phyloP scores from a whole-genome alignment of 1,140 invertebrate genomes.

The Pissodes strobi region DNA sequence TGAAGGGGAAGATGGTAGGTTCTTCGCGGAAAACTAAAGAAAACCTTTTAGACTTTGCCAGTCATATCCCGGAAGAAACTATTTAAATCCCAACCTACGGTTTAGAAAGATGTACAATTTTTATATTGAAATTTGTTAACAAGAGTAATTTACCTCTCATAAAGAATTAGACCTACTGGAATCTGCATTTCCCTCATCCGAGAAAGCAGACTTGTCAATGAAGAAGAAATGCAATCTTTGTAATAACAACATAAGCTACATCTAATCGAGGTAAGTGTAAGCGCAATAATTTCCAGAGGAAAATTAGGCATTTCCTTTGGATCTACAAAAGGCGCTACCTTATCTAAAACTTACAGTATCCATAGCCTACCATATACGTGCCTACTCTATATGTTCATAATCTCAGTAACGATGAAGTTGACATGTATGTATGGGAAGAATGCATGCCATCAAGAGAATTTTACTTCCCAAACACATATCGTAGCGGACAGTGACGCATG shows the following conservation, averaged over 20 bases:
- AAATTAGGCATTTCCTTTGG: neutral
- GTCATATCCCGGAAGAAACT: too few species aligned
- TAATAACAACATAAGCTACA: neutral
- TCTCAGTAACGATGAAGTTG: conserved; percentile 1
- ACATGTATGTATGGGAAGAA: conserved; percentile 23
- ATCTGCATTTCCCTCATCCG: conserved; percentile 6
- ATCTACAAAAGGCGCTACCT: conserved; percentile 24
- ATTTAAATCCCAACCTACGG: too few species aligned
- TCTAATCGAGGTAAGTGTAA: neutral
- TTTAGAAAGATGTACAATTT: too few species aligned
- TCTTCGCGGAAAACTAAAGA: too few species aligned
- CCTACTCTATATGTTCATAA: conserved; percentile 23
- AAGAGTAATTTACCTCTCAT: neutral
- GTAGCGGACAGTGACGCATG: conserved; percentile 15
- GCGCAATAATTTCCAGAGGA: too few species aligned
- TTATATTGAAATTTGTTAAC: too few species aligned
- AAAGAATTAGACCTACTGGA: conserved; percentile 1
- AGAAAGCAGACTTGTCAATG: conserved; percentile 1
- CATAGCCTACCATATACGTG: conserved; percentile 21
- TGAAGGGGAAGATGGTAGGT: too few species aligned
- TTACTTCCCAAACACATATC: neutral
- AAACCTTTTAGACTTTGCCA: too few species aligned
- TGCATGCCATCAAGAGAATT: conserved; percentile 12
- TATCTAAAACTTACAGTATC: conserved; percentile 17
- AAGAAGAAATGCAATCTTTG: neutral